These are phyloP conservation scores for Drosophila asahinai DNA, from an alignment of 1,140 invertebrate species.

Conservation along the genomic window DNA sequence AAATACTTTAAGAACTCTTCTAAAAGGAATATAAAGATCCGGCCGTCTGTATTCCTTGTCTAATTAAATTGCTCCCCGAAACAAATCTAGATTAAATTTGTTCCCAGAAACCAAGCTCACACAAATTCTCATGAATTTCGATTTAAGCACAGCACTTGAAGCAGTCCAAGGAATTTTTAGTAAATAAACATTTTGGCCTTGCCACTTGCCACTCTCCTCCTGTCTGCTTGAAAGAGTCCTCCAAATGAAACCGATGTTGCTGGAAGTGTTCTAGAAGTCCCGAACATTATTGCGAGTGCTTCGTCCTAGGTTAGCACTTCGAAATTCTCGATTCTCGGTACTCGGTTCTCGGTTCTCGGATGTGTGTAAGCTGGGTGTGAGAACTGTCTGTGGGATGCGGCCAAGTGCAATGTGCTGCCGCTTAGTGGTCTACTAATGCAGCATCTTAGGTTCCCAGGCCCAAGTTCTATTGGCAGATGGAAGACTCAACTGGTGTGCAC, in stretches of 20 bases:
- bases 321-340: slow-evolving; percentile 18
- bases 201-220: not conserved
- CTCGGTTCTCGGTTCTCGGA: not conserved
- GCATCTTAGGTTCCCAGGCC: slow-evolving; percentile 38
- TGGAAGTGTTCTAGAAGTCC: slow-evolving; percentile 41
- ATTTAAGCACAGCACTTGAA: not conserved
- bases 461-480: not conserved
- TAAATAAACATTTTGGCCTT: slow-evolving; percentile 28
- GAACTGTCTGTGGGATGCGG: slow-evolving; percentile 17
- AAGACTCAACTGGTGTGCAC: slow-evolving; percentile 32
- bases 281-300: slow-evolving; percentile 52
- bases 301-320: not conserved
- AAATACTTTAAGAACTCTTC: too few relatives aligned
- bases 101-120: not conserved
- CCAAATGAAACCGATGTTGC: slow-evolving; percentile 10
- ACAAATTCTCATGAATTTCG: slow-evolving; percentile 2
- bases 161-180: slow-evolving; percentile 15
- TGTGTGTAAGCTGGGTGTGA: not conserved
- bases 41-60: too few relatives aligned
- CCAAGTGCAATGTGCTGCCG: slow-evolving; percentile 50
- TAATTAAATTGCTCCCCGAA: not conserved
- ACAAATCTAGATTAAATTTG: slow-evolving; percentile 1
- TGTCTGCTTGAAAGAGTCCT: slow-evolving; percentile 4
- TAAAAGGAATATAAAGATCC: too few relatives aligned
- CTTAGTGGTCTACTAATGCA: slow-evolving; percentile 68